These are phyloP conservation scores for Axis porcinus DNA, from an alignment of 2,113 vertebrate species.

Conservation along the genomic window DNA sequence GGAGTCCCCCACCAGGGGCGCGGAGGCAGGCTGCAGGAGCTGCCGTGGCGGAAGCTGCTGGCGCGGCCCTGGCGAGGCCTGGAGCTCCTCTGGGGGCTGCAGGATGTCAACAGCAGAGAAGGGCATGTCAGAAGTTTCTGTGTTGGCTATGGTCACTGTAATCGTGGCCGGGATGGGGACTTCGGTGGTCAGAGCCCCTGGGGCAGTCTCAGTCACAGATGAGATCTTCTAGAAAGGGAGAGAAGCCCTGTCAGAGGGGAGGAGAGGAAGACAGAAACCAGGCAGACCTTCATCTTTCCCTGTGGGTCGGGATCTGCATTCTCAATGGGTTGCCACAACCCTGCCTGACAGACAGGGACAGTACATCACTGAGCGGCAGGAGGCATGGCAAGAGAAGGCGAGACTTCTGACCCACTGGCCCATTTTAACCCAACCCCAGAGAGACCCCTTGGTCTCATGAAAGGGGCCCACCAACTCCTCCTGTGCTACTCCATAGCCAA, in stretches of 20 bases:
- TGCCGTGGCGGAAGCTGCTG: constrained; percentile 82
- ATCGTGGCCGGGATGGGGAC: constrained; percentile 59
- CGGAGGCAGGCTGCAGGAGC: constrained; percentile 64
- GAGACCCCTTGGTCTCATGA: not conserved
- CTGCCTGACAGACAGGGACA: not conserved
- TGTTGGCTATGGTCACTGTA: constrained; percentile 59
- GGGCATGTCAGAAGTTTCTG: constrained; percentile 66
- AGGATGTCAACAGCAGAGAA: constrained; percentile 77
- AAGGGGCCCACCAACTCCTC: not conserved
- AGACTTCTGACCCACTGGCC: not conserved
- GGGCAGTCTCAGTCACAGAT: constrained; percentile 82
- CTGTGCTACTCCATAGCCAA: not conserved
- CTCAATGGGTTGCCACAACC: not conserved
- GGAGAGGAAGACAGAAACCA: not conserved
- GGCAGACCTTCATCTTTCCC: not conserved
- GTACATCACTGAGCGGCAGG: fast-evolving
- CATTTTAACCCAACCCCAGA: not conserved
- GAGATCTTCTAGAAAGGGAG: constrained; percentile 83
- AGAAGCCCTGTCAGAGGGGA: constrained; percentile 62
- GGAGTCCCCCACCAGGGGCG: constrained; percentile 59
- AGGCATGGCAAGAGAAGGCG: fast-evolving
- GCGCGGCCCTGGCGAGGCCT: constrained; percentile 63
- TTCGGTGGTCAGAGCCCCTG: constrained; percentile 69
- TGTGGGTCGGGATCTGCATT: not conserved
- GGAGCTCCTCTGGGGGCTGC: constrained; percentile 77